phyloP scores from a whole-genome alignment of 2,888 invertebrate species.

The Cryptus armator region DNA sequence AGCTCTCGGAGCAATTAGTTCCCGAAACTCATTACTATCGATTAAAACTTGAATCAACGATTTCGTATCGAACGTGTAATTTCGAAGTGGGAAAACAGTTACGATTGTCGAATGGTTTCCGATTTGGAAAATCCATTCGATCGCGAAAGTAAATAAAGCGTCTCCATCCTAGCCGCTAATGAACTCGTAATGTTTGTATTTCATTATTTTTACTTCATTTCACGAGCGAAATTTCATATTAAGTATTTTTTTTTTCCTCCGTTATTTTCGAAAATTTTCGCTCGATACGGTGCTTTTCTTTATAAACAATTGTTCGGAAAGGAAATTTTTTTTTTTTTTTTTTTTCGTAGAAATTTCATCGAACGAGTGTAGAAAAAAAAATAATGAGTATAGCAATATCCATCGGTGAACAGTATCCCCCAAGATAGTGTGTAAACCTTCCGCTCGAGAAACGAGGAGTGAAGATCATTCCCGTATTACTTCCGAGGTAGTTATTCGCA shows the following conservation, averaged over 20 bases:
- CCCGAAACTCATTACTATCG: not conserved
- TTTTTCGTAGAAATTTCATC: too few relatives aligned
- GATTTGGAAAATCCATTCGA: not conserved
- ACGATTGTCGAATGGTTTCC: not conserved
- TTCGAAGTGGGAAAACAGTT: not conserved
- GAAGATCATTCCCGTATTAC: constrained; percentile 62
- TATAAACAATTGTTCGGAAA: too few relatives aligned
- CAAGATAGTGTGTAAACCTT: constrained; percentile 21
- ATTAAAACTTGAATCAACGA: not conserved
- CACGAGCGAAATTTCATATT: too few relatives aligned
- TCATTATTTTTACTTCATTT: too few relatives aligned
- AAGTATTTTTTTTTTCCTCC: too few relatives aligned
- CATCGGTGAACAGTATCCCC: not conserved
- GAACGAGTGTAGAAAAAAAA: too few relatives aligned
- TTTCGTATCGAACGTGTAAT: not conserved
- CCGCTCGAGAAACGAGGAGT: constrained; percentile 56
- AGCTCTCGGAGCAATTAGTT: not conserved
- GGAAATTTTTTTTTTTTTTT: too few relatives aligned
- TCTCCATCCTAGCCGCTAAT: too few relatives aligned
- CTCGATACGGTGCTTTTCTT: too few relatives aligned
- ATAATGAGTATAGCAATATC: not conserved
- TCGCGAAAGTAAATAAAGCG: not conserved
- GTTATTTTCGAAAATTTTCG: too few relatives aligned
- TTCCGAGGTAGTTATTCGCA: constrained; percentile 70
- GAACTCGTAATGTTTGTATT: too few relatives aligned